Percentiles rank a stretch among this genome's conserved stretches.
Conservation (phyloP, 2,888 invertebrate species). For the Drosophila putrida region DNA sequence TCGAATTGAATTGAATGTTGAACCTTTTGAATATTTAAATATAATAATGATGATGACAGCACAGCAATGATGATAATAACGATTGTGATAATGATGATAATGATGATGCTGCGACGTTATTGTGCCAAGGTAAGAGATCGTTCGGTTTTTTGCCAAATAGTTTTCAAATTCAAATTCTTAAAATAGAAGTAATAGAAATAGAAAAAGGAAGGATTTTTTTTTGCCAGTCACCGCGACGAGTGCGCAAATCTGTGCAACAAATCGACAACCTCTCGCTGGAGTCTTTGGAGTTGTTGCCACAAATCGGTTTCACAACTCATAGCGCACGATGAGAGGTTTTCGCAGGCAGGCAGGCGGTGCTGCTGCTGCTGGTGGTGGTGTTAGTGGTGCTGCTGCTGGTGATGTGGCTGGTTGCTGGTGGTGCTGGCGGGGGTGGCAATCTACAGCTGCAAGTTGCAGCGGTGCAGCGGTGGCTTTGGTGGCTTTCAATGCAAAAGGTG, state of each 20-base stretch:
- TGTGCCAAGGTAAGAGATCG: constrained; percentile 78
- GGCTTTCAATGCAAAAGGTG: constrained; percentile 54
- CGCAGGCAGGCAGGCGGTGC: constrained; percentile 1
- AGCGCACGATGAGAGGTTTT: constrained; percentile 53
- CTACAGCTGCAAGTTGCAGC: constrained; percentile 53
- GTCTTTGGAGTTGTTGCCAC: constrained; percentile 35
- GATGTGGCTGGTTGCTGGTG: constrained; percentile 1
- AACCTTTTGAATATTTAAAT: constrained; percentile 24
- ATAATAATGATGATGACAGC: constrained; percentile 41
- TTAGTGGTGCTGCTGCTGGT: constrained; percentile 1
- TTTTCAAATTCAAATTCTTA: constrained; percentile 62
- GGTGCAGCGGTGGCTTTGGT: constrained; percentile 27
- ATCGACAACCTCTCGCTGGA: constrained; percentile 63
- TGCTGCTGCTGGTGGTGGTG: constrained; percentile 3
- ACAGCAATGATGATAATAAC: constrained; percentile 15
- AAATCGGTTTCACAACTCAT: constrained; percentile 66
- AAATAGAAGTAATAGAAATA: constrained; percentile 66
- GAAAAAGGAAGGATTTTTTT: constrained; percentile 69
- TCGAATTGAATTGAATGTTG: constrained; percentile 57
- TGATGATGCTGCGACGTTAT: constrained; percentile 60
- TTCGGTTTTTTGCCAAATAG: constrained; percentile 65
- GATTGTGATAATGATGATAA: constrained; percentile 7
- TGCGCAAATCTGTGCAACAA: constrained; percentile 69
- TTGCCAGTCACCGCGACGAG: constrained; percentile 72
- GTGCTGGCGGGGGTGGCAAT: constrained; percentile 35